These are phyloP conservation scores for Lateolabrax maculatus DNA, from an alignment of 2,797 vertebrate species.

Conservation along the genomic window DNA sequence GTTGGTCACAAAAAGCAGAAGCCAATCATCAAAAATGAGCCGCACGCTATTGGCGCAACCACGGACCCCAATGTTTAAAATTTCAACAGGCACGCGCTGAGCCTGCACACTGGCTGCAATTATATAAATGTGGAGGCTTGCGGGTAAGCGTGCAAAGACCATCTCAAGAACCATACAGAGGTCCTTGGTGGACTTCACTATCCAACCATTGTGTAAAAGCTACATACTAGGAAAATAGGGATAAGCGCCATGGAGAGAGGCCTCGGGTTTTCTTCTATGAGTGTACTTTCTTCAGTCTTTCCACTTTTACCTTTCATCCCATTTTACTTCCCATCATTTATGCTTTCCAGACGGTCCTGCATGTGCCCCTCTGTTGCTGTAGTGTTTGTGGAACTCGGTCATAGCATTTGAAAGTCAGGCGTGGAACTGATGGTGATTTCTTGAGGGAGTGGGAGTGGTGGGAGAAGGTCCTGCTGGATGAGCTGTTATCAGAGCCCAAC, in stretches of 20 bases:
- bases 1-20: slow-evolving; percentile 29
- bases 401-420: slow-evolving; percentile 34
- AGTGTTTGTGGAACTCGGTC: slow-evolving; percentile 15
- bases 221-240: neutral
- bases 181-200: slow-evolving; percentile 14
- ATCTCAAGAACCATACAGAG: slow-evolving; percentile 19
- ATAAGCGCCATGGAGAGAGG: neutral
- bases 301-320: slow-evolving; percentile 5
- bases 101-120: slow-evolving; percentile 35
- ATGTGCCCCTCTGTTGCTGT: neutral
- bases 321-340: slow-evolving; percentile 3
- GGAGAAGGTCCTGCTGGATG: slow-evolving; percentile 35
- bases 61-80: slow-evolving; percentile 38
- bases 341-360: slow-evolving; percentile 2
- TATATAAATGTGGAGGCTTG: slow-evolving; percentile 40
- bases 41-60: slow-evolving; percentile 5
- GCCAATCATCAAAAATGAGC: slow-evolving; percentile 24
- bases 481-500: slow-evolving; percentile 45
- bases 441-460: slow-evolving; percentile 21
- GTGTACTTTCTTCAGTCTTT: slow-evolving; percentile 4
- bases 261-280: neutral
- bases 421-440: slow-evolving; percentile 46
- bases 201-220: neutral
- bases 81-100: slow-evolving; percentile 45
- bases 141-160: slow-evolving; percentile 1